A percentile compares a stretch with the other conserved stretches of the same genome.
phyloP scores from a whole-genome alignment of 1,140 invertebrate species.

The Drosophila ficusphila region DNA sequence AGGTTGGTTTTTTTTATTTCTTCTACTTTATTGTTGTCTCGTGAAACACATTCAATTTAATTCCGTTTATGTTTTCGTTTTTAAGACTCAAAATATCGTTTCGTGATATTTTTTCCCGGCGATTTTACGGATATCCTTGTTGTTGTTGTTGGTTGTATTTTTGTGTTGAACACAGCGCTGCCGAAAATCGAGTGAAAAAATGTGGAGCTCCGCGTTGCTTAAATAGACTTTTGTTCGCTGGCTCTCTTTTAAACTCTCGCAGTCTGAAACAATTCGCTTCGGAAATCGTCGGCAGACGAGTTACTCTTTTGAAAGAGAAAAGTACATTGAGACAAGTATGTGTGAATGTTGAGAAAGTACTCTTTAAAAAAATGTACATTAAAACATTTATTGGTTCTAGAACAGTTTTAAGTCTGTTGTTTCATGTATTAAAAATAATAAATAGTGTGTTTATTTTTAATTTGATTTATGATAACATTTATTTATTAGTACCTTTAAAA shows the following conservation, averaged over 20 bases:
- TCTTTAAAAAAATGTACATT: no score
- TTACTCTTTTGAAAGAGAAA: constrained; percentile 13
- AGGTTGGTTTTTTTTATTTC: constrained; percentile 9
- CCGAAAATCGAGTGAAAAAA: constrained; percentile 15
- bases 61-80: not conserved
- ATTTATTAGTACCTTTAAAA: no score
- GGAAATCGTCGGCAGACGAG: not conserved
- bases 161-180: constrained; percentile 13
- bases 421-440: no score
- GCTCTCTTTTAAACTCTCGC: constrained; percentile 2
- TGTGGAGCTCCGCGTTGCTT: constrained; percentile 10
- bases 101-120: constrained; percentile 26
- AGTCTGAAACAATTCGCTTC: not conserved
- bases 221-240: constrained; percentile 11
- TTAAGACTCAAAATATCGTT: constrained; percentile 10
- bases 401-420: no score
- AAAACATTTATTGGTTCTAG: not conserved
- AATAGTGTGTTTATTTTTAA: no score
- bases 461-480: no score
- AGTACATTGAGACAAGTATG: not conserved
- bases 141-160: not conserved
- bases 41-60: constrained; percentile 8
- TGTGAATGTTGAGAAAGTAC: no score
- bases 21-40: constrained; percentile 2
- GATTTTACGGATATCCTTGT: constrained; percentile 13